These are phyloP conservation scores for Formicarius rufipectus DNA, from an alignment of 2,113 vertebrate species.

Conservation along the genomic window DNA sequence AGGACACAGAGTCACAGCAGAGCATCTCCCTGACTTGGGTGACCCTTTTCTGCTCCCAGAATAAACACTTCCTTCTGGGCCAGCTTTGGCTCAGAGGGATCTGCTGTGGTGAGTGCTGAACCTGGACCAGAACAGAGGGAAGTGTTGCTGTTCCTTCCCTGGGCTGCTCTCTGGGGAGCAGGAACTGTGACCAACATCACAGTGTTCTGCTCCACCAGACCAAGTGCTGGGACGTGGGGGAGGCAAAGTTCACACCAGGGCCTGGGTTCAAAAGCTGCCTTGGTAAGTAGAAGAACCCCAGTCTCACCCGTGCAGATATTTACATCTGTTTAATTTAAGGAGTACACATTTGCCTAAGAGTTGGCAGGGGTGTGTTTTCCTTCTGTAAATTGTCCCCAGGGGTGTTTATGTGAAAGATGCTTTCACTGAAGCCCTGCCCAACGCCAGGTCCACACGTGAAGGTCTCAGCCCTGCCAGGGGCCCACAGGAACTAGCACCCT, in stretches of 20 bases:
- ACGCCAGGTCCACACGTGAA: not conserved
- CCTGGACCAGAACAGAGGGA: not conserved
- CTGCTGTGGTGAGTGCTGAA: accelerated
- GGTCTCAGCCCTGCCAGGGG: not conserved
- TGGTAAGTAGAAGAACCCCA: not conserved
- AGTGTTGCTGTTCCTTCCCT: not conserved
- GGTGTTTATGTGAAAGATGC: not conserved
- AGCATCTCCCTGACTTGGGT: not conserved
- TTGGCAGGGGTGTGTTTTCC: not conserved
- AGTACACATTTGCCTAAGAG: not conserved
- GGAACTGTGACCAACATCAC: not conserved
- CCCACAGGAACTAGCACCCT: not conserved
- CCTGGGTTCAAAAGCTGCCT: not conserved
- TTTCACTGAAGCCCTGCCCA: not conserved
- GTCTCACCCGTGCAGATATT: not conserved
- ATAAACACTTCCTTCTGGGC: not conserved
- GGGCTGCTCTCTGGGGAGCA: not conserved
- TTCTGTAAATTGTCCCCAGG: not conserved
- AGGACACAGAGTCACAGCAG: no score
- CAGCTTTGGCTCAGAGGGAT: not conserved
- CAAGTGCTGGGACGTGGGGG: not conserved
- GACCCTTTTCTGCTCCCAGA: not conserved
- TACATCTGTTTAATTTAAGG: not conserved
- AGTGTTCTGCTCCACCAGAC: not conserved
- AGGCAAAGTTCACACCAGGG: not conserved